These are phyloP conservation scores for Penaeus chinensis DNA, from an alignment of 1,140 invertebrate species.

Conservation along the genomic window DNA sequence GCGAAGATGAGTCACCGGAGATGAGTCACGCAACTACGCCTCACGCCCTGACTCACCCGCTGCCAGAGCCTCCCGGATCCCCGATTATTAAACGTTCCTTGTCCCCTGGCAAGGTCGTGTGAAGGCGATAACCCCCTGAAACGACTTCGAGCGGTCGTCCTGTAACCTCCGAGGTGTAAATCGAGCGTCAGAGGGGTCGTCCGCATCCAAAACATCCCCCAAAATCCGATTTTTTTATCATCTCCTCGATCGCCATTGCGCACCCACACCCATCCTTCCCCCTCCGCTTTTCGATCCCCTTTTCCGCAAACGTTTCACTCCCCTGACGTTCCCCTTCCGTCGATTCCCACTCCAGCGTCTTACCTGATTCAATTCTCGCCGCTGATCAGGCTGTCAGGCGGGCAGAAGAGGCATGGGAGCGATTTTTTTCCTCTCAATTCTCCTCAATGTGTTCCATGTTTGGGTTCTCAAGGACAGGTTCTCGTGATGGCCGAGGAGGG, in stretches of 20 bases:
- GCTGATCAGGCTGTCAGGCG: constrained; percentile 47
- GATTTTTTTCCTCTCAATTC: constrained; percentile 32
- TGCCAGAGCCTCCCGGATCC: constrained; percentile 31
- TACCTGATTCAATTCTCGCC: constrained; percentile 31
- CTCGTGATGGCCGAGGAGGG: constrained; percentile 35
- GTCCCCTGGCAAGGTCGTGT: too few relatives aligned
- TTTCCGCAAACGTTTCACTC: constrained; percentile 22
- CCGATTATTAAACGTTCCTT: constrained; percentile 46
- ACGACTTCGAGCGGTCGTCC: too few relatives aligned
- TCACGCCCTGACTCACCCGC: background rate
- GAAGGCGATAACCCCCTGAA: too few relatives aligned
- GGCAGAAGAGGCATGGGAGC: constrained; percentile 38
- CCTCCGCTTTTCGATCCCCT: background rate
- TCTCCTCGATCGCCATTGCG: constrained; percentile 41
- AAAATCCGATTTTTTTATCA: constrained; percentile 19
- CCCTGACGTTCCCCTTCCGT: background rate
- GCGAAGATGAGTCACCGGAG: background rate
- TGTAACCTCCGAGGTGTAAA: too few relatives aligned
- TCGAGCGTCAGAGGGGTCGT: too few relatives aligned
- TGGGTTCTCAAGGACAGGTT: constrained; percentile 56
- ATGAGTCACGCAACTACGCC: constrained; percentile 35
- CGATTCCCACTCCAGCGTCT: background rate
- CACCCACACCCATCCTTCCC: constrained; percentile 21
- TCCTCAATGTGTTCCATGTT: constrained; percentile 37
- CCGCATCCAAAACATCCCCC: background rate